These are phyloP conservation scores for Phyllotis vaccarum DNA, from an alignment of 2,797 vertebrate genomes.

Conservation along the genomic window DNA sequence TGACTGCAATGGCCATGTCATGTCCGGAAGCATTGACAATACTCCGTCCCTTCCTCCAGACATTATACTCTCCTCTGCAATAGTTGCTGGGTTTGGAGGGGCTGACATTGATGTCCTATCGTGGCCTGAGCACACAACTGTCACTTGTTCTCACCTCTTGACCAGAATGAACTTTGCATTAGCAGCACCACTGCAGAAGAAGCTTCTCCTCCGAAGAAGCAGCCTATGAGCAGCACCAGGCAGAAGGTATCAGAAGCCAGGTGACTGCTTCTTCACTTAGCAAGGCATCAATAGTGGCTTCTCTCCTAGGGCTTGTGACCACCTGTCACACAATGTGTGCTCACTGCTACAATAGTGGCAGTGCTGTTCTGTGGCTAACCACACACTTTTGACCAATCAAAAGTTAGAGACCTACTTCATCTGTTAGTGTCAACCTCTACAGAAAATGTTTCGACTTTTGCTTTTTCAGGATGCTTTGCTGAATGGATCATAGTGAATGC, in stretches of 20 bases:
- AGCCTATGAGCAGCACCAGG: neutral
- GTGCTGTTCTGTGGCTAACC: neutral
- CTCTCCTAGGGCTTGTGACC: too few relatives aligned
- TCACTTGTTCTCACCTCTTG: neutral
- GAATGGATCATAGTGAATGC: neutral
- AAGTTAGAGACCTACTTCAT: neutral
- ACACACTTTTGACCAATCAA: neutral
- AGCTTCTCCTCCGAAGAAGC: neutral
- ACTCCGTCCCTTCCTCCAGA: neutral
- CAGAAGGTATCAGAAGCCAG: neutral
- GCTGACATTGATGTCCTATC: neutral
- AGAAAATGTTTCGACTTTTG: neutral
- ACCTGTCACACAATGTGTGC: neutral
- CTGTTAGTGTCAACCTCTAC: neutral
- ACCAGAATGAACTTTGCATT: neutral
- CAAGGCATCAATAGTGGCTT: too few relatives aligned
- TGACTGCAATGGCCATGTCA: too few relatives aligned
- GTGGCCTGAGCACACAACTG: neutral
- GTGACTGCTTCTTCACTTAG: too few relatives aligned
- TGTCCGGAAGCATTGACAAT: neutral
- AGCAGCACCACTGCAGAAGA: neutral
- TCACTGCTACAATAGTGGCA: neutral
- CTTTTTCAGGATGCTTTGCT: slow-evolving; percentile 10
- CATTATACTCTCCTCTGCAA: neutral
- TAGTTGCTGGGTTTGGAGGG: neutral